These are phyloP conservation scores for Zele albiditarsus DNA, from an alignment of 2,888 invertebrate genomes.

Conservation along the genomic window DNA sequence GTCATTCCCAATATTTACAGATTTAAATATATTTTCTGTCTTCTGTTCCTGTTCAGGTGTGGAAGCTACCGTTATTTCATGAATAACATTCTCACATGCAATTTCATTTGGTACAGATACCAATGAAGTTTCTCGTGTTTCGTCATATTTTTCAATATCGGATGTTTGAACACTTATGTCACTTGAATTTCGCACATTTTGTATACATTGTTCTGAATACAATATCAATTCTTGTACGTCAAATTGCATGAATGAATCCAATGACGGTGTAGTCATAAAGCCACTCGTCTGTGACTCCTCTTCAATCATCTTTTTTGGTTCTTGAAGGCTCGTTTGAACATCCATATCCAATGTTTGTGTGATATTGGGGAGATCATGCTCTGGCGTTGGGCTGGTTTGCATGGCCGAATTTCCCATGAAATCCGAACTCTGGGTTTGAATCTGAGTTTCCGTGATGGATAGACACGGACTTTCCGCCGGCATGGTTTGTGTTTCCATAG, in stretches of 20 bases:
- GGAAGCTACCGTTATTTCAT: conserved; percentile 40
- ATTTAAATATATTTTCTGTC: background rate
- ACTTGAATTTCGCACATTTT: conserved; percentile 62
- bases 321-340: conserved; percentile 62
- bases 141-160: conserved; percentile 13
- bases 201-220: conserved; percentile 62
- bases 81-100: background rate
- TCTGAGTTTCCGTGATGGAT: conserved; percentile 57
- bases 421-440: conserved; percentile 59
- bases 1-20: background rate
- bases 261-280: conserved; percentile 58
- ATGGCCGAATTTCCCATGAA: conserved; percentile 47
- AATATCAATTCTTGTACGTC: conserved; percentile 57
- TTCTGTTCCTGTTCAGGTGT: conserved; percentile 25
- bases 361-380: conserved; percentile 38
- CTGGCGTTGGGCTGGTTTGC: conserved; percentile 59
- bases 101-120: conserved; percentile 43
- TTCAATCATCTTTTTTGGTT: conserved; percentile 65
- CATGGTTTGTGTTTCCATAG: conserved; percentile 64
- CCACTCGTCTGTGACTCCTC: conserved; percentile 59
- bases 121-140: background rate
- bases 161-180: conserved; percentile 59
- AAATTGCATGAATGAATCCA: conserved; percentile 62
- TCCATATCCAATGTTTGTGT: conserved; percentile 41
- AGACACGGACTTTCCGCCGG: conserved; percentile 54